phyloP scores from a whole-genome alignment of 2,113 vertebrate genomes.

The Mormyrus iriodes region DNA sequence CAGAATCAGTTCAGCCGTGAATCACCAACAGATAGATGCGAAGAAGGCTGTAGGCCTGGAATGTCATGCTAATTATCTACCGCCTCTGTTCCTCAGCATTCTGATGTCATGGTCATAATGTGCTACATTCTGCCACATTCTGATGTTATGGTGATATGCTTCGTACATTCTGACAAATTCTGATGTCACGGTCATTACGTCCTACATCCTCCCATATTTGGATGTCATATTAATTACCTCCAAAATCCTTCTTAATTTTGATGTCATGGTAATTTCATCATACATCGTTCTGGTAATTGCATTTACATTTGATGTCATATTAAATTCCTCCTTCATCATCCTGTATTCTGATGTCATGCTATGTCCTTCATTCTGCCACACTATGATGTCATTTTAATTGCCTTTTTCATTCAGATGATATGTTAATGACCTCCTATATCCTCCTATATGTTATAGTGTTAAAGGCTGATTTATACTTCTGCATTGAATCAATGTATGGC shows the following conservation, averaged over 20 bases:
- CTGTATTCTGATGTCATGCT: background rate
- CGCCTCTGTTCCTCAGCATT: background rate
- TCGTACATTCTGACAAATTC: background rate
- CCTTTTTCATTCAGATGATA: no score
- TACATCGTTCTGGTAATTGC: background rate
- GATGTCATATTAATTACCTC: background rate
- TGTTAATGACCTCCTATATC: background rate
- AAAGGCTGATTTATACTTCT: no score
- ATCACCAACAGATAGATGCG: background rate
- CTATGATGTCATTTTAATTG: background rate
- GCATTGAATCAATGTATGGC: no score
- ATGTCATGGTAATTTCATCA: background rate
- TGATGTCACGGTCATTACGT: background rate
- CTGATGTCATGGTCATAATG: background rate
- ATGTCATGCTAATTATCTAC: background rate
- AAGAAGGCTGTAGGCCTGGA: background rate
- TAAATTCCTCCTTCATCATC: background rate
- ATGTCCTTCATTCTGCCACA: background rate
- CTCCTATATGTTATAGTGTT: background rate
- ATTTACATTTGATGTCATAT: background rate
- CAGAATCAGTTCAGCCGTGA: background rate
- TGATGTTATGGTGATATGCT: background rate
- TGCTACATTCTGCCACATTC: background rate
- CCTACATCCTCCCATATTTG: background rate
- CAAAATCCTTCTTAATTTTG: background rate